Percentiles rank a stretch among this genome's conserved stretches.
Conservation (phyloP, 1,140 invertebrate genomes). For the Helicoverpa zea region DNA sequence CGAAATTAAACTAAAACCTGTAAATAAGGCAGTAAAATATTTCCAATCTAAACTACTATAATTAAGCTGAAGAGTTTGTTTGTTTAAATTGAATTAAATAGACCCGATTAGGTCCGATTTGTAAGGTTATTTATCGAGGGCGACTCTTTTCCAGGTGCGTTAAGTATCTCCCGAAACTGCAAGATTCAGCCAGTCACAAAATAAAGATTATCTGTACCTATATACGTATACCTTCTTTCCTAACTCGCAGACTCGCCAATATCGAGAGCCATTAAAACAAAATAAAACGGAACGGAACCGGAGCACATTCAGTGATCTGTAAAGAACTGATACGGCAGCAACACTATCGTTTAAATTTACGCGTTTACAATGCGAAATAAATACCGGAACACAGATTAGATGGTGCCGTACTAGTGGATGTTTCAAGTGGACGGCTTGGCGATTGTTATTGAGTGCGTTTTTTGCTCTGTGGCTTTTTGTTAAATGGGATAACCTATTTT, state of each 20-base stretch:
- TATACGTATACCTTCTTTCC: not conserved
- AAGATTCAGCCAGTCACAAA: too few species aligned
- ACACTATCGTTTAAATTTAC: conserved; percentile 33
- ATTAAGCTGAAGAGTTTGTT: too few species aligned
- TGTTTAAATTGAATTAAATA: too few species aligned
- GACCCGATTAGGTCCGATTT: too few species aligned
- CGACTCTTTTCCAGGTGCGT: too few species aligned
- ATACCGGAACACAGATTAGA: conserved; percentile 28
- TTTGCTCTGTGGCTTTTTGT: not conserved
- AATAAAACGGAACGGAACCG: conserved; percentile 3
- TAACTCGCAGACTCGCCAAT: not conserved
- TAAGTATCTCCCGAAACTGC: too few species aligned
- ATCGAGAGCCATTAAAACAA: not conserved
- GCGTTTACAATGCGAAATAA: conserved; percentile 30
- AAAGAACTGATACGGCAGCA: conserved; percentile 8
- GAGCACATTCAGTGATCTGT: conserved; percentile 26
- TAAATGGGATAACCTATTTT: not conserved
- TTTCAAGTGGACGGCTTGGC: not conserved
- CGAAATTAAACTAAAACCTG: too few species aligned
- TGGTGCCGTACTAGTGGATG: not conserved
- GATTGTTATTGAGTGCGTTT: not conserved
- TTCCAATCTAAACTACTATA: too few species aligned
- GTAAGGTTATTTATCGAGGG: too few species aligned
- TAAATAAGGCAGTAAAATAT: too few species aligned
- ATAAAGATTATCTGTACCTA: too few species aligned